phyloP scores from a whole-genome alignment of 2,797 vertebrate genomes.

The Enteromius afrohamiltoni region DNA sequence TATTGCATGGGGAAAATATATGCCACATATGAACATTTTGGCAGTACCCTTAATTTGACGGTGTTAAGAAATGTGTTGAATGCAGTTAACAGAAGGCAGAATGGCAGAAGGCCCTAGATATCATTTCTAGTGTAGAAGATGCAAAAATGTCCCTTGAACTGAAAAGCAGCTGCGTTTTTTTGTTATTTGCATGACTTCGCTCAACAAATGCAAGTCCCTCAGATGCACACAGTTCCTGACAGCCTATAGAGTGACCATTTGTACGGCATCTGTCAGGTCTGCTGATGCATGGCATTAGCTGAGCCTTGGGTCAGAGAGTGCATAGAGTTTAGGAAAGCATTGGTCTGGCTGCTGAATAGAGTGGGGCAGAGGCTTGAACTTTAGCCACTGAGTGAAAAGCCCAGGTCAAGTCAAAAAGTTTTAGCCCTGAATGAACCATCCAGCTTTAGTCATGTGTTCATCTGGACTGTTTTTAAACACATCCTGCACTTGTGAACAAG shows the following conservation, averaged over 20 bases:
- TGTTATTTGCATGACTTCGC: conserved; percentile 57
- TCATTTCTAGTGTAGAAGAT: background rate
- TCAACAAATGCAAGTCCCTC: conserved; percentile 54
- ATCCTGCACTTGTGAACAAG: background rate
- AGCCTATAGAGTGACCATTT: conserved; percentile 52
- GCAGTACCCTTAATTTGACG: background rate
- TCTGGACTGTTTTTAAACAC: conserved; percentile 46
- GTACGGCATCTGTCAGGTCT: conserved; percentile 60
- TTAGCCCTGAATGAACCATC: conserved; percentile 53
- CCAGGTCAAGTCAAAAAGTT: conserved; percentile 62
- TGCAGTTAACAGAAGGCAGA: too few relatives aligned
- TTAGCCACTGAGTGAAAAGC: conserved; percentile 63
- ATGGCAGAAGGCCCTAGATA: background rate
- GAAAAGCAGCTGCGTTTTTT: conserved; percentile 43
- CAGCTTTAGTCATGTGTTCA: conserved; percentile 44
- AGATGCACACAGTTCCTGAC: conserved; percentile 52
- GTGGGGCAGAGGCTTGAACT: conserved; percentile 69
- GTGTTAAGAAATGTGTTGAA: background rate
- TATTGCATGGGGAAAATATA: background rate
- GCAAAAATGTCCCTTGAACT: conserved; percentile 19
- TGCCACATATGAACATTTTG: too few relatives aligned
- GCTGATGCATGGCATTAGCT: conserved; percentile 70
- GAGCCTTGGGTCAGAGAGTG: conserved; percentile 63
- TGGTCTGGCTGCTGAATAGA: conserved; percentile 53
- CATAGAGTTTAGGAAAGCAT: conserved; percentile 61